Evolutionary conservation across 2,888 invertebrate genomes (phyloP).

Genomic region (Encarsia formosa): DNA sequence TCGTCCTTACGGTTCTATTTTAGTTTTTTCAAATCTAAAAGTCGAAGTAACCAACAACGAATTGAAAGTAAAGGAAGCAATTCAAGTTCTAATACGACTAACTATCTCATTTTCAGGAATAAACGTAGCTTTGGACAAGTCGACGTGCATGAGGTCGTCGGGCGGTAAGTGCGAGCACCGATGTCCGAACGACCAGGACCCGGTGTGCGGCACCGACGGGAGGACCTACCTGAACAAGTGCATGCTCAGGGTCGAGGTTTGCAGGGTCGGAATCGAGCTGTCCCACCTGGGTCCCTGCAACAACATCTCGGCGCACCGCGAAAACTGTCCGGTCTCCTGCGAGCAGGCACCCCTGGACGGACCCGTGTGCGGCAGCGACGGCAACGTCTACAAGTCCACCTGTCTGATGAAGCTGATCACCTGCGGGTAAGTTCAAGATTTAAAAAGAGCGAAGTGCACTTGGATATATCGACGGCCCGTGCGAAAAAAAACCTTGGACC

Average conservation of each 20-base stretch:
- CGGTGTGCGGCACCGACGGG: slow-evolving; percentile 84
- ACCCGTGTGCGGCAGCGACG: slow-evolving; percentile 88
- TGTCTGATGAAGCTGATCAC: slow-evolving; percentile 90
- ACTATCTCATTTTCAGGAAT: slow-evolving; percentile 48
- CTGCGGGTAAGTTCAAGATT: slow-evolving; percentile 76
- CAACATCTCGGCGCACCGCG: slow-evolving; percentile 75
- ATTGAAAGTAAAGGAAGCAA: too few species aligned
- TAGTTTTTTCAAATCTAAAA: too few species aligned
- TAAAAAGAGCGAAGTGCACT: too few species aligned
- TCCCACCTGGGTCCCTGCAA: slow-evolving; percentile 64
- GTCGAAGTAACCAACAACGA: too few species aligned
- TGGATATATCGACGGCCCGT: too few species aligned
- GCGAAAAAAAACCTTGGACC: too few species aligned
- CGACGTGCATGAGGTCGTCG: slow-evolving; percentile 53
- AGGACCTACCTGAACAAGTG: slow-evolving; percentile 82
- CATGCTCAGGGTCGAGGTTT: slow-evolving; percentile 50
- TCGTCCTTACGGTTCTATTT: too few species aligned
- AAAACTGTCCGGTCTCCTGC: slow-evolving; percentile 85
- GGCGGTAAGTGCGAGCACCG: slow-evolving; percentile 60
- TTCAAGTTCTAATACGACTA: too few species aligned
- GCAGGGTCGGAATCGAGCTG: slow-evolving; percentile 59
- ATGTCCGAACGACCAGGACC: slow-evolving; percentile 79
- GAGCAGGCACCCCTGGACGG: slow-evolving; percentile 83
- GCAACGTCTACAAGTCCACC: slow-evolving; percentile 87
- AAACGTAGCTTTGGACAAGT: slow-evolving; percentile 45